Conservation (phyloP, 2,797 vertebrate genomes). For the Tadarida brasiliensis region DNA sequence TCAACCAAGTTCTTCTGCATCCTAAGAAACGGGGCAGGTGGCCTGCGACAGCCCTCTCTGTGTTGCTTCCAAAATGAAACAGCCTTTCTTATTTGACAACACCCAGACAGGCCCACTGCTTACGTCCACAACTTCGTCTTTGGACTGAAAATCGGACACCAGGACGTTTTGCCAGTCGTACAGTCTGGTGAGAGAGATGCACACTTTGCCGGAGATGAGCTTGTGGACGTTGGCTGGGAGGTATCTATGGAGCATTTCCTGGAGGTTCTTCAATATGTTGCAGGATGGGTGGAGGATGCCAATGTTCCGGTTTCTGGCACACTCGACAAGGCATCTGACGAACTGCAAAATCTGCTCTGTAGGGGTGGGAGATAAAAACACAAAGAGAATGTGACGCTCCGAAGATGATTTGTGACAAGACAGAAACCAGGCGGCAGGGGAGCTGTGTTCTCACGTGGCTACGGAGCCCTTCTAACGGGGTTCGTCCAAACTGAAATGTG, state of each 20-base stretch:
- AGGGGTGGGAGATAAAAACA: not conserved
- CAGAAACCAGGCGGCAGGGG: not conserved
- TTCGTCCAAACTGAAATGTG: fast-evolving
- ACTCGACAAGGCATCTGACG: slow-evolving; percentile 88
- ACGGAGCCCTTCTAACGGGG: fast-evolving
- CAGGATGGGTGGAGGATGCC: slow-evolving; percentile 95
- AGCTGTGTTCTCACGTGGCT: fast-evolving
- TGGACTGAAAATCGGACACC: slow-evolving; percentile 94
- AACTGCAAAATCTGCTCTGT: slow-evolving; percentile 65
- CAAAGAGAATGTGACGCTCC: not conserved
- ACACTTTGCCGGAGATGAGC: slow-evolving; percentile 89
- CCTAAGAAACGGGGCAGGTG: not conserved
- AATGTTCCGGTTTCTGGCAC: slow-evolving; percentile 91
- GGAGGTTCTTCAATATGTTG: slow-evolving; percentile 90
- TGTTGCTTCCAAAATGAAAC: fast-evolving
- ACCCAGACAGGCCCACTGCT: not conserved
- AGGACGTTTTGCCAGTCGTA: slow-evolving; percentile 94
- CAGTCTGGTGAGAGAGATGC: slow-evolving; percentile 95
- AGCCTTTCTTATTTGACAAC: not conserved
- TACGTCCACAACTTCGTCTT: slow-evolving; percentile 96
- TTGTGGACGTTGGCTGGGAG: slow-evolving; percentile 91
- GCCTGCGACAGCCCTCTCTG: fast-evolving
- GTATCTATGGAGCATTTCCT: slow-evolving; percentile 86
- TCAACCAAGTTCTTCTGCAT: not conserved
- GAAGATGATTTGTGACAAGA: not conserved